Evolutionary conservation across 2,113 vertebrate genomes (phyloP), one percentile per base, ranked within the genome.

Genomic region (Mungos mungo): DNA sequence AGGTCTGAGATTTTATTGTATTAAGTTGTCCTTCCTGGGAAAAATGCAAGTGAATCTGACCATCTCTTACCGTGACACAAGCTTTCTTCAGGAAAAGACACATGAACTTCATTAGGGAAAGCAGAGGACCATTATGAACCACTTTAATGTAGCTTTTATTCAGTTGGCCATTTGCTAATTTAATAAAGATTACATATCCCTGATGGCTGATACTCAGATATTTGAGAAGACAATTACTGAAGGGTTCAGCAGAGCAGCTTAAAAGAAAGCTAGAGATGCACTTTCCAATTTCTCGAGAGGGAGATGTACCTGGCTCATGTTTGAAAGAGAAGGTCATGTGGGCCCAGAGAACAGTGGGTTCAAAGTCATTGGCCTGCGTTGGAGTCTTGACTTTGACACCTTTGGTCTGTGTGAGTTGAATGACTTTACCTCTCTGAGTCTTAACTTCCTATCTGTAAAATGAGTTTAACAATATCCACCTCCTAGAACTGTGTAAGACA

Each of bases 121-220:
- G 60, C 68, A 88, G 79, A 82, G 94, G 41, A 41, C 77, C 90
- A 76, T 96, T 92, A 96, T 18, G 29, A 66, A 90, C n/a, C 88
- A 93, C 92, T 97, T 95, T 96, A 95, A 95, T 93, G 25, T 33
- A 88, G 71, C 83, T 92, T 96, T 96, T 95, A 95, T 96, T 97
- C 29, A 5, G n/a, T 57, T 82, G 94, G 93, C 95, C 96, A 72
- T 96, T 97, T 96, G 71, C 83, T 98, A 98, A 98, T 96, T 97
- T 97, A 97, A 98, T 98, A 96, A 96, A 60, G 82, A 54, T 66
- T 84, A 81, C 81, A 71, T 94, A 94, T 83, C 77, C 84, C 68
- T 3, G 2, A 52, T 74, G 95, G 38, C 92, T 50, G 83, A 38
- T 79, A 50, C 47, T 92, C 57, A 82, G 97, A 77, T 88, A 93